A percentile compares a stretch with the other conserved stretches of the same genome.
These are phyloP conservation scores for Julus scanicus DNA, from an alignment of 2,888 invertebrate genomes.

Conservation along the genomic window DNA sequence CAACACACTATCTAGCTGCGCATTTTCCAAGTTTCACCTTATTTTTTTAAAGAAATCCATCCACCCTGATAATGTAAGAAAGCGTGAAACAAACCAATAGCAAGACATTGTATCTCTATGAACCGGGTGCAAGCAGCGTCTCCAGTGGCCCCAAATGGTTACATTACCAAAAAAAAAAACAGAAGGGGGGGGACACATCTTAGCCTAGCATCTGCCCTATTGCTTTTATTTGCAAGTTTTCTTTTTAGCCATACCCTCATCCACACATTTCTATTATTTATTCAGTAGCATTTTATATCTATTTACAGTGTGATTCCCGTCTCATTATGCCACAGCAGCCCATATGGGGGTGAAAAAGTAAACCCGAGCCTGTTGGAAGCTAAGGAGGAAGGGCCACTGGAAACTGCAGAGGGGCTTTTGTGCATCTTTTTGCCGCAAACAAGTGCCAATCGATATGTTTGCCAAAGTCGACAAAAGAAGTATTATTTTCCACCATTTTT, in stretches of 20 bases:
- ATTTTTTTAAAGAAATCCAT: not conserved
- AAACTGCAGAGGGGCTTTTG: not conserved
- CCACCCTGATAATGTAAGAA: not conserved
- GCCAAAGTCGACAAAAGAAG: not conserved
- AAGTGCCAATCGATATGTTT: constrained; percentile 47
- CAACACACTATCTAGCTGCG: not conserved
- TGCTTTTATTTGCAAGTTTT: not conserved
- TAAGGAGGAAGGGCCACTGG: not conserved
- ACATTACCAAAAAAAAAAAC: not conserved
- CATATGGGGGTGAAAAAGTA: constrained; percentile 6
- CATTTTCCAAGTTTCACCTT: not conserved
- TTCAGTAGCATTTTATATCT: constrained; percentile 13
- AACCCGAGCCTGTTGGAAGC: constrained; percentile 28
- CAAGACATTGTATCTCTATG: not conserved
- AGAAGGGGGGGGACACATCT: not conserved
- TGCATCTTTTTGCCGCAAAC: constrained; percentile 19
- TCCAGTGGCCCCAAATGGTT: constrained; percentile 28
- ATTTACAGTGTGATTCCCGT: not conserved
- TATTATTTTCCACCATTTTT: constrained; percentile 25
- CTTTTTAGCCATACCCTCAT: not conserved
- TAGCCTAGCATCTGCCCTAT: not conserved
- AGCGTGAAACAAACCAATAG: not conserved
- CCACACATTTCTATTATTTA: constrained; percentile 31
- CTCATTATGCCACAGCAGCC: constrained; percentile 14
- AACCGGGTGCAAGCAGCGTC: not conserved